Evolutionary conservation across 1,140 invertebrate genomes (phyloP), one percentile per base, ranked within the genome.

Genomic region (Philaenus spumarius): DNA sequence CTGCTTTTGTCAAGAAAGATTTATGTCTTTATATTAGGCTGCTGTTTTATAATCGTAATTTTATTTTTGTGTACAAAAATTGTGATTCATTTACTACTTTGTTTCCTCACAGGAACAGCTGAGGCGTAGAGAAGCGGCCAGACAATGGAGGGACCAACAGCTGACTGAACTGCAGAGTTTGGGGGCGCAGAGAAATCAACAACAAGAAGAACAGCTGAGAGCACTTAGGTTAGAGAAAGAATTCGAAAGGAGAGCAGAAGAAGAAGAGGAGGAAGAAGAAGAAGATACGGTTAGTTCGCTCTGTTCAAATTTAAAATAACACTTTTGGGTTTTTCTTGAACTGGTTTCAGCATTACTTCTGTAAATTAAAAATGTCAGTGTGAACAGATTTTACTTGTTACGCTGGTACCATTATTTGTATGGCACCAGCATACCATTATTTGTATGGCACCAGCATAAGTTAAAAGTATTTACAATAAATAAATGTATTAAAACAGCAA

Each of bases 141-240:
- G 83, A 53, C 79, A 82, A 23, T 85, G 81, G 81, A 79, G 89
- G 19, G 92, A 95, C 71, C 87, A 92, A 65, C 88, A 93, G 68
- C 93, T 95, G 30, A 77, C 80, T 0, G 86, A 90, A 62, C 73
- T 95, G 15, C 79, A 86, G 62, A 71, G 78, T 1, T 68, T 90
- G 47, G 65, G 66, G 14, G 72, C 82, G 7, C 80, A 84, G 22
- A 75, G 88, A 59, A 86, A 84, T 2, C 72, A 83, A 0, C 87
- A 88, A 65, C 90, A 95, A 68, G 91, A 90, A 58, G 91, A 95
- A 69, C 89, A 93, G 65, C 71, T 95, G 15, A 78, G 89, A 54
- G 87, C 90, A 5, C 74, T 95, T 42, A 85, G 87, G 57, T 73
- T 95, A 4, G 92, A 95, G 71, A 78, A 87, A 59, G 92, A 95